Evolutionary conservation across 2,888 invertebrate species (phyloP), one percentile per base, ranked within the genome.

Genomic region (Diabrotica balteata): DNA sequence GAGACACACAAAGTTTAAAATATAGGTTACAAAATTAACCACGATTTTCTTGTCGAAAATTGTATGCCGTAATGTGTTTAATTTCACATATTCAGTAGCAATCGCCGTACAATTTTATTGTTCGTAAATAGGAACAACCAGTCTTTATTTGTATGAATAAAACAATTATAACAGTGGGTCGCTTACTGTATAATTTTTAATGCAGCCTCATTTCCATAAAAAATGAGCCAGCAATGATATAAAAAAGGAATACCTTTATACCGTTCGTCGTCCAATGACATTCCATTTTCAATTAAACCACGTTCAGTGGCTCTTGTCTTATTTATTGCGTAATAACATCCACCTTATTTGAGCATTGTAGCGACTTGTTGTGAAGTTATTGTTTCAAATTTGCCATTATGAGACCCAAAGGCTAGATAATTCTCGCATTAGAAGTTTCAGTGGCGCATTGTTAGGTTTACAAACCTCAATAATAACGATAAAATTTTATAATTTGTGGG

Each of bases 371-470:
- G 59, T 65, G 45, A 45, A 65, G 53, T 70, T 67, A 72, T 68
- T 70, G 72, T 68, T 68, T 70, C 65, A 68, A 72, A 72, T 72
- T 70, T 72, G 72, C 70, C 68, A 64, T 72, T 66, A 71, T 63
- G 67, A 67, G 71, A 61, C 53, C 61, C 54, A 51, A 59, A 65
- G 62, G 59, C 11, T 47, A 58, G 59, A 62, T 54, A 68, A 68
- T 55, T 57, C 49, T 64, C 58, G 32, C 50, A 57, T 61, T 50
- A 51, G 61, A 11, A 64, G 45, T 32, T 32, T 53, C 60, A 64
- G 53, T 44, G 55, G 61, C 66, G 62, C 51, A 47, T 57, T 32
- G 32, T 32, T 5, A 32, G 32, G 32, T 32, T 32, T 32, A 5
- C 1, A 32, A 32, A 32, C 32, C 32, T 2, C 4, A 32, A 32